A percentile compares a stretch with the other conserved stretches of the same genome.
phyloP scores from a whole-genome alignment of 2,113 vertebrate genomes.

The Octodon degus region DNA sequence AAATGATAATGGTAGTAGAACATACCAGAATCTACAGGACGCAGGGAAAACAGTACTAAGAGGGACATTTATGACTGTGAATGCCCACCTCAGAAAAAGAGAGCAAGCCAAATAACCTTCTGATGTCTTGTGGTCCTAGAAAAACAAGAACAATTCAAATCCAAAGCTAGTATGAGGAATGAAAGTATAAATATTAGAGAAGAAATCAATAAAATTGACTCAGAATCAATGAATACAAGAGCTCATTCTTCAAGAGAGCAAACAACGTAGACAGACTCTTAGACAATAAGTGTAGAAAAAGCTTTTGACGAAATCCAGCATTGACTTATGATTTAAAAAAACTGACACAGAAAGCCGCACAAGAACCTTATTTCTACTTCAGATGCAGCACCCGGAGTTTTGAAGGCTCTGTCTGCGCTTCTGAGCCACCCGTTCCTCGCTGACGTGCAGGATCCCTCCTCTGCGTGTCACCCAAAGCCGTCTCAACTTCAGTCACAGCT shows the following conservation, averaged over 20 bases:
- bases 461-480: too few relatives aligned
- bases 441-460: too few relatives aligned
- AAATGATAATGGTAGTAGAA: not conserved
- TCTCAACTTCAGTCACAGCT: too few relatives aligned
- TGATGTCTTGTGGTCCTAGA: not conserved
- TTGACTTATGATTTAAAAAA: not conserved
- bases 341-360: not conserved
- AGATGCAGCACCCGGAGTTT: too few relatives aligned
- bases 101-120: not conserved
- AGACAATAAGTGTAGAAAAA: not conserved
- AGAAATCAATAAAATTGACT: not conserved
- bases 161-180: not conserved
- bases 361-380: not conserved
- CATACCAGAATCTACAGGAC: not conserved
- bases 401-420: too few relatives aligned
- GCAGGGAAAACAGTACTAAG: not conserved
- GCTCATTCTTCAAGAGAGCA: not conserved
- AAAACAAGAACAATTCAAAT: not conserved
- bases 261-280: not conserved
- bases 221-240: not conserved
- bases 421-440: too few relatives aligned
- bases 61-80: not conserved
- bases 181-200: not conserved
- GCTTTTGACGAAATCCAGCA: not conserved
- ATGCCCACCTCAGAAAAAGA: not conserved